Percentiles rank a stretch among this genome's conserved stretches.
Evolutionary conservation across 1,140 invertebrate species (phyloP).

Genomic region (Micrasema minimum): DNA sequence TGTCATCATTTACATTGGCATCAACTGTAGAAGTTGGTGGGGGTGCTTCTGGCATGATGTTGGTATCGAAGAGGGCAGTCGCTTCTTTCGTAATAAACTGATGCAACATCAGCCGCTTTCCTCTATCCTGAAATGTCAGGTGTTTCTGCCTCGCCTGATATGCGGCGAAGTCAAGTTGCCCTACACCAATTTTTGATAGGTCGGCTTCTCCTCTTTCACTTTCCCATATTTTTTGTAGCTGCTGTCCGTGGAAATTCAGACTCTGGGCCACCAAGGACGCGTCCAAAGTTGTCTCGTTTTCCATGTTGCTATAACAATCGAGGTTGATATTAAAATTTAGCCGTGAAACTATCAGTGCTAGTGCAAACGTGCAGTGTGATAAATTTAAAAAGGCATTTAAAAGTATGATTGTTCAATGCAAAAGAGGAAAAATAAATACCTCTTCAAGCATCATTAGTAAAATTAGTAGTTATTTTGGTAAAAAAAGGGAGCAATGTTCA

Average conservation of each 20-base stretch:
- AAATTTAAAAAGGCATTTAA: too few species aligned
- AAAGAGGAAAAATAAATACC: too few species aligned
- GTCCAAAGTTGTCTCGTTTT: slow-evolving; percentile 66
- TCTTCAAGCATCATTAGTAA: too few species aligned
- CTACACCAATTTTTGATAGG: slow-evolving; percentile 73
- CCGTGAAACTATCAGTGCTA: too few species aligned
- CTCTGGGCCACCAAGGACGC: slow-evolving; percentile 75
- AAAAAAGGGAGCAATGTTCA: not conserved
- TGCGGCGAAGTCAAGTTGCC: slow-evolving; percentile 76
- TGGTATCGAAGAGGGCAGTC: slow-evolving; percentile 72
- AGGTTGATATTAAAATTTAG: too few species aligned
- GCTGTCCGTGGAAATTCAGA: slow-evolving; percentile 86
- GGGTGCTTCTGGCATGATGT: slow-evolving; percentile 66
- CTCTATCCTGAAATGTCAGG: slow-evolving; percentile 82
- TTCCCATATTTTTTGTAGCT: slow-evolving; percentile 87
- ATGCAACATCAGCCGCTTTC: slow-evolving; percentile 83
- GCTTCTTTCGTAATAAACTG: slow-evolving; percentile 86
- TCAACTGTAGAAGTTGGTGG: slow-evolving; percentile 61
- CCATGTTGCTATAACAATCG: slow-evolving; percentile 40
- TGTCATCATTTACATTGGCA: slow-evolving; percentile 62
- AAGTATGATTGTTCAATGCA: too few species aligned
- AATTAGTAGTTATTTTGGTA: too few species aligned
- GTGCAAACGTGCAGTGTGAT: too few species aligned
- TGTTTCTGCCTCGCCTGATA: slow-evolving; percentile 81
- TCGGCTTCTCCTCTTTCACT: slow-evolving; percentile 80